Conservation (phyloP, 1,140 invertebrate species). For the Meteorus sp. region DNA sequence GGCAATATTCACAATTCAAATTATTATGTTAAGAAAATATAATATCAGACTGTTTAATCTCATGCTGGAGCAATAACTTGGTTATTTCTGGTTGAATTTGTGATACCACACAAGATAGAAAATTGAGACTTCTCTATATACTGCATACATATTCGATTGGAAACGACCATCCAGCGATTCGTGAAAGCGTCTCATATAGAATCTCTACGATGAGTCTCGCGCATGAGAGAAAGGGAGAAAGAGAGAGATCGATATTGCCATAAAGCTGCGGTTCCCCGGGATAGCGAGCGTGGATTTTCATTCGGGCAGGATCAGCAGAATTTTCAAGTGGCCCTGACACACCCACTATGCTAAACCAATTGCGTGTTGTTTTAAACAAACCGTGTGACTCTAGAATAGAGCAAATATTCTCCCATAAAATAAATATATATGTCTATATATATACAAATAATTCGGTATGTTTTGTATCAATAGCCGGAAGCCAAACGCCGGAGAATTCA, state of each 20-base stretch:
- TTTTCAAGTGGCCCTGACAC: slow-evolving; percentile 1
- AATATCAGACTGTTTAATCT: no score
- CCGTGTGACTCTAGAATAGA: not conserved
- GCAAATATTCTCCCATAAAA: not conserved
- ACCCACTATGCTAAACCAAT: not conserved
- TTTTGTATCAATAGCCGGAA: no score
- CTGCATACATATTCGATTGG: slow-evolving; percentile 1
- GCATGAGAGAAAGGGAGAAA: no score
- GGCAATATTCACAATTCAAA: no score
- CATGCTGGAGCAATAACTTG: no score
- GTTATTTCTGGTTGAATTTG: no score
- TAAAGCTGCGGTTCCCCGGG: not conserved
- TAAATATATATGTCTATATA: not conserved
- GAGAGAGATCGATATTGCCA: slow-evolving; percentile 2
- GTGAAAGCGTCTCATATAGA: slow-evolving; percentile 2
- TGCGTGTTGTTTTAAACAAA: slow-evolving; percentile 7
- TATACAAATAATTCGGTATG: no score
- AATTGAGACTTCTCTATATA: not conserved
- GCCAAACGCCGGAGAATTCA: no score
- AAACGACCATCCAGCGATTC: not conserved
- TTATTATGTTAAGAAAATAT: no score
- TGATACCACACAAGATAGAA: not conserved
- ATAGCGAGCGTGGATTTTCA: slow-evolving; percentile 4
- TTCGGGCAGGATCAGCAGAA: not conserved
- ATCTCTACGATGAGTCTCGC: not conserved